Evolutionary conservation across 2,888 invertebrate genomes (phyloP).

Genomic region (Onchidella celtica): DNA sequence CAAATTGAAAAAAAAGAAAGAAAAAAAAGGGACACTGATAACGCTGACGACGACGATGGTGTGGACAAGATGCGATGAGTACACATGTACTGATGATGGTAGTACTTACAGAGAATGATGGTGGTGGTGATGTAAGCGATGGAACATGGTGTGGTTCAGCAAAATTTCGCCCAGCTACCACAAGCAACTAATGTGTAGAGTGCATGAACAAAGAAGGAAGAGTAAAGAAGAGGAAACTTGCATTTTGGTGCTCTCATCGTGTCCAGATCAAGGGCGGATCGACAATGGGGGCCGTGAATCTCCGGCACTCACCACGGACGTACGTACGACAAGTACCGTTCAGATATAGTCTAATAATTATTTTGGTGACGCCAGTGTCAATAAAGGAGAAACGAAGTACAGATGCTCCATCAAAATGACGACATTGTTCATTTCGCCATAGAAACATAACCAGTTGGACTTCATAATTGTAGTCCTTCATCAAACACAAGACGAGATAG

Average conservation of each 20-base stretch:
- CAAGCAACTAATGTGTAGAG: conserved; percentile 7
- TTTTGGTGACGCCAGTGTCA: no score
- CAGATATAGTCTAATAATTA: no score
- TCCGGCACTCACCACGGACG: no score
- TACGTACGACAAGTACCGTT: no score
- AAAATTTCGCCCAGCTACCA: conserved; percentile 16
- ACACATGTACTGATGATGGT: background rate
- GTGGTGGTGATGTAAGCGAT: conserved; percentile 55
- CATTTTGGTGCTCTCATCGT: conserved; percentile 34
- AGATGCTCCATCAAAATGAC: no score
- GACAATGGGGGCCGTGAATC: no score
- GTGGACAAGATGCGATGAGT: background rate
- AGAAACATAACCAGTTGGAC: no score
- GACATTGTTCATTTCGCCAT: no score
- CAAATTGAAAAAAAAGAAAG: background rate
- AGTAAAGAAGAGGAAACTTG: conserved; percentile 17
- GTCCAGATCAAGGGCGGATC: no score
- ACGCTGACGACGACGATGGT: background rate
- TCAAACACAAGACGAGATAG: no score
- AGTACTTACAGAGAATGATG: conserved; percentile 56
- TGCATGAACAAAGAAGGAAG: conserved; percentile 10
- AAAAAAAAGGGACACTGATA: background rate
- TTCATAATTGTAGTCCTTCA: no score
- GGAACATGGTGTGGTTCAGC: conserved; percentile 46
- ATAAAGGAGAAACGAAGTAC: no score